A percentile compares a stretch with the other conserved stretches of the same genome.
These are phyloP conservation scores for Phyllotreta striolata DNA, from an alignment of 2,888 invertebrate species.

Conservation along the genomic window DNA sequence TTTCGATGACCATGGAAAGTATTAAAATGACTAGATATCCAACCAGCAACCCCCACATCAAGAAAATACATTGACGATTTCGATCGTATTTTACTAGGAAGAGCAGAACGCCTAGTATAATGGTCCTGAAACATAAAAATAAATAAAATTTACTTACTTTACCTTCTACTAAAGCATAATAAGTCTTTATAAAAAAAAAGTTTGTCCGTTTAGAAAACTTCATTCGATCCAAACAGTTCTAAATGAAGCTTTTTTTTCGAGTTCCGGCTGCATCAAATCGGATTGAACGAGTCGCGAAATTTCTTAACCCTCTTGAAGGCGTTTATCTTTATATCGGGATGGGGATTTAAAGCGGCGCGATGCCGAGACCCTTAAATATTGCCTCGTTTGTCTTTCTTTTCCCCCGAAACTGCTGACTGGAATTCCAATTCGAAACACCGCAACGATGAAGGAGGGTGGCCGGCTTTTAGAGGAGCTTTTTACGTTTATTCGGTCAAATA, in stretches of 20 bases:
- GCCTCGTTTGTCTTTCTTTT: constrained; percentile 11
- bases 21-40: constrained; percentile 70
- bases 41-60: constrained; percentile 67
- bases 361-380: constrained; percentile 8
- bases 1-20: constrained; percentile 71
- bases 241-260: too few relatives aligned
- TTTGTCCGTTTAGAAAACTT: not conserved
- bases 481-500: constrained; percentile 11
- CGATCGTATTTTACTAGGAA: constrained; percentile 67
- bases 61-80: constrained; percentile 62
- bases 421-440: constrained; percentile 12
- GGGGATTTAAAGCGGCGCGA: constrained; percentile 1
- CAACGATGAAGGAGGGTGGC: constrained; percentile 6
- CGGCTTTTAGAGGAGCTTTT: constrained; percentile 5
- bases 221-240: too few relatives aligned
- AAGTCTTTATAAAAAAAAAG: not conserved
- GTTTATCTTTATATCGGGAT: constrained; percentile 10
- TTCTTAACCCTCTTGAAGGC: not conserved
- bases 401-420: constrained; percentile 10
- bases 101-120: constrained; percentile 67
- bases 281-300: not conserved
- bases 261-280: too few relatives aligned
- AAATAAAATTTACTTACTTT: too few relatives aligned
- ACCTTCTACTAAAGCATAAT: not conserved
- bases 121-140: constrained; percentile 66